Percentiles rank a stretch among this genome's conserved stretches.
Evolutionary conservation across 2,888 invertebrate genomes (phyloP).

Genomic region (Copidosoma aretas): DNA sequence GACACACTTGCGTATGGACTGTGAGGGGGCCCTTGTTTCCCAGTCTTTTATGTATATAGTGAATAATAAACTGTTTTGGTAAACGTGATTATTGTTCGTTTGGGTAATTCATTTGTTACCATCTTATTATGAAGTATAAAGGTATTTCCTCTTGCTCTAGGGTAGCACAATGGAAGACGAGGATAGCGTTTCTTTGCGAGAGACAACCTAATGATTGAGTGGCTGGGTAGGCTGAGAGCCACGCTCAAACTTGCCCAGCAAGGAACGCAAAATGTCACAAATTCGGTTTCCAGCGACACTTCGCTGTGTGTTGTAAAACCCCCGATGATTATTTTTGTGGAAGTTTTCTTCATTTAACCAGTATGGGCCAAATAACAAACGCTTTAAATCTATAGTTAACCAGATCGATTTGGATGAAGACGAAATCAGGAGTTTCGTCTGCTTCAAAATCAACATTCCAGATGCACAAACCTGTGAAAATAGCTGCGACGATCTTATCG

Average conservation of each 20-base stretch:
- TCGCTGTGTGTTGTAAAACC: conserved; percentile 36
- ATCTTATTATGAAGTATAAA: no score
- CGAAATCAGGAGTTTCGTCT: conserved; percentile 6
- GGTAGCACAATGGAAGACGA: conserved; percentile 12
- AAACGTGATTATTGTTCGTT: no score
- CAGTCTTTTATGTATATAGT: no score
- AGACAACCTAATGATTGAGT: no score
- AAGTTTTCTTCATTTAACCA: background rate
- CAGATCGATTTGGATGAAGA: background rate
- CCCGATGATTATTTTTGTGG: background rate
- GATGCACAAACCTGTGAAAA: background rate
- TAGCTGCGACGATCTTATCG: conserved; percentile 7
- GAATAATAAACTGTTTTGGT: no score
- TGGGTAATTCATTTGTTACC: no score
- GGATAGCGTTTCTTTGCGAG: background rate
- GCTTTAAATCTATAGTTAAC: background rate
- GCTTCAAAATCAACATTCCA: background rate
- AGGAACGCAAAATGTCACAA: no score
- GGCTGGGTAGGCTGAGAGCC: no score
- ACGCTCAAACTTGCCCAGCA: no score
- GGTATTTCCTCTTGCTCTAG: background rate
- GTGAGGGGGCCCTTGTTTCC: no score
- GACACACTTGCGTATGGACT: no score
- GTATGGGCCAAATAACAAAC: background rate
- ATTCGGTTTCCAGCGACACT: conserved; percentile 45